A percentile compares a stretch with the other conserved stretches of the same genome.
These are phyloP conservation scores for Hyppa rectilinea DNA, from an alignment of 2,888 invertebrate species.

Conservation along the genomic window DNA sequence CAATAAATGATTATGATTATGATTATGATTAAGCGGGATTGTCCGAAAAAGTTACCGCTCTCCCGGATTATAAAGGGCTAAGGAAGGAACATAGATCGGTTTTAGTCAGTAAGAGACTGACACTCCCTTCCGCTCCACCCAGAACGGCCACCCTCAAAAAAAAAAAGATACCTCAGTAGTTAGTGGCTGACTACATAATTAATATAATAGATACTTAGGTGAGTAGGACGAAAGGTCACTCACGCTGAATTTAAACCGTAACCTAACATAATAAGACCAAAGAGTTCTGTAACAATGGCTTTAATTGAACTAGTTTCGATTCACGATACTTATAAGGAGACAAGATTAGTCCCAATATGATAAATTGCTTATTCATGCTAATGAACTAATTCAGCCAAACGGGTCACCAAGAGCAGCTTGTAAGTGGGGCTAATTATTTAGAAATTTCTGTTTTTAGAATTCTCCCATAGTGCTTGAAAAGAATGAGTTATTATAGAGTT, in stretches of 20 bases:
- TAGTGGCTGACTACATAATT: neutral
- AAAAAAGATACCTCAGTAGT: neutral
- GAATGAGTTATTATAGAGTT: no score
- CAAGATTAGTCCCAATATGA: conserved; percentile 8
- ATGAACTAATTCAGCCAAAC: conserved; percentile 28
- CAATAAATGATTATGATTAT: no score
- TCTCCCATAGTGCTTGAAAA: neutral
- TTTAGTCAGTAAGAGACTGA: no score
- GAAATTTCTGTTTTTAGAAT: neutral
- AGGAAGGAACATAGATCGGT: no score
- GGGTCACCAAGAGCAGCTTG: neutral
- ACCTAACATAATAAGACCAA: neutral
- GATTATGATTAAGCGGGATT: no score
- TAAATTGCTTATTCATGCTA: conserved; percentile 39
- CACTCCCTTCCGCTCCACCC: no score
- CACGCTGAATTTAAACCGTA: neutral
- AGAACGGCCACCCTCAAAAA: no score
- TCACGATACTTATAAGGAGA: neutral
- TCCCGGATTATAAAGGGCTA: no score
- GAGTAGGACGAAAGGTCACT: neutral
- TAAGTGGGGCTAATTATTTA: neutral
- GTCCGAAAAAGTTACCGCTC: no score
- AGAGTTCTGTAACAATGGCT: neutral
- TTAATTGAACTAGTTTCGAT: conserved; percentile 11
- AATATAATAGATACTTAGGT: no score